Evolutionary conservation across 2,888 invertebrate species (phyloP).

Genomic region (Camptogramma bilineatum): DNA sequence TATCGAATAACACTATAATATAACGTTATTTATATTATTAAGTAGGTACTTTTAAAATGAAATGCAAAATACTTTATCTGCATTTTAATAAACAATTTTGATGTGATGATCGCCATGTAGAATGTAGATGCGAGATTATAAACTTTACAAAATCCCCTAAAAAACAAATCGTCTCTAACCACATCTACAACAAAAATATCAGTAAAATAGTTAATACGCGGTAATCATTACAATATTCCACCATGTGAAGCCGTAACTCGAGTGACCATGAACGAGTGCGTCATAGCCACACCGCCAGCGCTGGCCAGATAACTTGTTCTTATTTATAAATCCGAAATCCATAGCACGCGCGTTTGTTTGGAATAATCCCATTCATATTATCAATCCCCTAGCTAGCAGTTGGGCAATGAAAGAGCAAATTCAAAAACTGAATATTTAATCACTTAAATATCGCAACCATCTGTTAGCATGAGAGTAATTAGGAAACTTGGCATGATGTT

Average conservation of each 20-base stretch:
- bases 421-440: neutral
- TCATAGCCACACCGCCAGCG: constrained; percentile 28
- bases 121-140: too few relatives aligned
- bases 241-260: constrained; percentile 26
- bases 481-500: neutral
- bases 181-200: neutral
- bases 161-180: too few relatives aligned
- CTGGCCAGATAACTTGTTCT: constrained; percentile 16
- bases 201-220: neutral
- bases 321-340: constrained; percentile 21
- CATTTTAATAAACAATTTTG: too few relatives aligned
- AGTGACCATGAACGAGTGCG: constrained; percentile 34
- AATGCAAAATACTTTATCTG: too few relatives aligned
- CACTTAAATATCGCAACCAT: neutral
- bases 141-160: too few relatives aligned
- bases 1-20: neutral
- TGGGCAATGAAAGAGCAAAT: neutral
- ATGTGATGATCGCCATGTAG: too few relatives aligned
- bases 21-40: too few relatives aligned
- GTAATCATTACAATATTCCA: neutral
- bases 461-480: neutral
- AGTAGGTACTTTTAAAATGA: too few relatives aligned
- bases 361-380: constrained; percentile 7
- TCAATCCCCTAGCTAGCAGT: neutral
- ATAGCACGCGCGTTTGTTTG: neutral